A percentile compares a stretch with the other conserved stretches of the same genome.
Conservation (phyloP, 2,888 invertebrate genomes). For the Hybos culiciformis region DNA sequence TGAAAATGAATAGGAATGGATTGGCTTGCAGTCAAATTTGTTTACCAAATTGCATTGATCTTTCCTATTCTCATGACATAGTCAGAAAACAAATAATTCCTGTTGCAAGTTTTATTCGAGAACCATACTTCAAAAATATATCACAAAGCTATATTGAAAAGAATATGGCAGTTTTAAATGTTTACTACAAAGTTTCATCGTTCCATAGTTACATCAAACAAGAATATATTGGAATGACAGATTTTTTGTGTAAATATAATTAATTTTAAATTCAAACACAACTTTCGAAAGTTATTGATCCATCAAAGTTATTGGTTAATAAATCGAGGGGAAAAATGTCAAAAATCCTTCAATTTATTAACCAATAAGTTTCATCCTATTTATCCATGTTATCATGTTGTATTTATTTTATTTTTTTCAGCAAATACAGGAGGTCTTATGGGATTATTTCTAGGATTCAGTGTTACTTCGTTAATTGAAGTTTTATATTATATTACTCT, state of each 20-base stretch:
- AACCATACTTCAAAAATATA: slow-evolving; percentile 22
- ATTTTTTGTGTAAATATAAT: slow-evolving; percentile 72
- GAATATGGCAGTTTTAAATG: slow-evolving; percentile 54
- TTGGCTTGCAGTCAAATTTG: slow-evolving; percentile 33
- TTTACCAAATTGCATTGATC: slow-evolving; percentile 63
- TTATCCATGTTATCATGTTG: neutral
- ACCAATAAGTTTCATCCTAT: neutral
- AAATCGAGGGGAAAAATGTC: neutral
- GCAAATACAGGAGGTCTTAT: slow-evolving; percentile 73
- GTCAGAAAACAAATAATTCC: slow-evolving; percentile 44
- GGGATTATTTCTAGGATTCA: slow-evolving; percentile 73
- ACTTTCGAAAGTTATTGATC: too few relatives aligned
- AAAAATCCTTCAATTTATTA: neutral
- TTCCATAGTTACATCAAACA: slow-evolving; percentile 61
- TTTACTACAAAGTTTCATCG: slow-evolving; percentile 56
- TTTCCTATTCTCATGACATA: slow-evolving; percentile 48
- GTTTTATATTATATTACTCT: slow-evolving; percentile 50
- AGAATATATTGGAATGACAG: slow-evolving; percentile 68
- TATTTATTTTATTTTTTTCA: slow-evolving; percentile 9
- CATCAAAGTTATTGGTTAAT: too few relatives aligned
- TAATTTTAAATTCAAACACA: too few relatives aligned
- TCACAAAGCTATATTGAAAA: slow-evolving; percentile 20
- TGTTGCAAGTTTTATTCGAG: slow-evolving; percentile 26
- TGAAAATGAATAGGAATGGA: neutral
- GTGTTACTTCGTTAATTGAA: slow-evolving; percentile 65